Evolutionary conservation across 2,113 vertebrate species (phyloP), one percentile per base, ranked within the genome.

Genomic region (Strigops habroptila): DNA sequence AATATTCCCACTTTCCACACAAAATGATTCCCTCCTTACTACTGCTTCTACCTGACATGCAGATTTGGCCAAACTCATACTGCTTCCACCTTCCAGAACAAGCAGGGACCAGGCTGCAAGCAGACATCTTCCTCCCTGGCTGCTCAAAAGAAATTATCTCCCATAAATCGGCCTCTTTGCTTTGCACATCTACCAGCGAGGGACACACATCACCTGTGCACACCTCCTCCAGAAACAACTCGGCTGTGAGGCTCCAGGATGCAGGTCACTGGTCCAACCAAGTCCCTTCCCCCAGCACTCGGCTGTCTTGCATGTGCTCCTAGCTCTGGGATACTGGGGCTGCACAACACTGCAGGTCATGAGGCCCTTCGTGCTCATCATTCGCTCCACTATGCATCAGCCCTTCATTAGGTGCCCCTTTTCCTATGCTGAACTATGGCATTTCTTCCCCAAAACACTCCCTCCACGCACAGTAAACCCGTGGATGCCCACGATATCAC

Each of bases 301-400:
- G 15, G 67, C 27, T 23, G 23, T 14, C 35, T 5, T 7, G n/a
- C 35, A 9, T 1, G 2, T 18, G 60, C 31, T n/a, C 53, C 74
- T 9, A 24, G n/a, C 31, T 62, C 74, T 27, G 25, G 2, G 16
- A 22, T 7, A 49, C 52, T 3, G 8, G 35, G 41, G n/a, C 52
- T n/a, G 35, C 31, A 18, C 1, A 8, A 17, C 12, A 31, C 51
- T 2, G 1, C 4, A 27, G n/a, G 31, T 41, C 19, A 9, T 1
- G 10, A 57, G 10, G 21, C 27, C 55, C 21, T 59, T 59, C 33
- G 10, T 59, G 33, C 8, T 59, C 55, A 18, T 39, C 24, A 12
- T 23, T 51, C 31, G 22, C 62, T 41, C 43, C 0, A 2, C 39
- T 43, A 35, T n/a, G 49, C 53, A 35, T 27, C 31, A 60, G 35